A percentile compares a stretch with the other conserved stretches of the same genome.
These are phyloP conservation scores for Hirundichthys speculiger DNA, from an alignment of 2,113 vertebrate species.

Conservation along the genomic window DNA sequence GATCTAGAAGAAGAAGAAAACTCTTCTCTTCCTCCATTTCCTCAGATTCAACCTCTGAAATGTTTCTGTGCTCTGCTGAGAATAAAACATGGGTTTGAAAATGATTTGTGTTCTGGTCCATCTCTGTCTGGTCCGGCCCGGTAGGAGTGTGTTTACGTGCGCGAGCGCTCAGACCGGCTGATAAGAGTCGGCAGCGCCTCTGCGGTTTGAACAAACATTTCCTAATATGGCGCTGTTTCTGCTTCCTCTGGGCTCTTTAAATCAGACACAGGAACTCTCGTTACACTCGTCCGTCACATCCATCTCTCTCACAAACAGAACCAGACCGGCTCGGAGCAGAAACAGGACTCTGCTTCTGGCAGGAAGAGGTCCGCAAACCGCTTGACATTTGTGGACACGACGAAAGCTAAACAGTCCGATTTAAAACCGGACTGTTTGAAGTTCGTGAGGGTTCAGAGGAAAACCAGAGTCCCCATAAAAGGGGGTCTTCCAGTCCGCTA, in stretches of 20 bases:
- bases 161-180: conserved; percentile 36
- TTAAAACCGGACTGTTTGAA: neutral
- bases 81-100: no score
- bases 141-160: neutral
- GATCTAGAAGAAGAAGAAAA: no score
- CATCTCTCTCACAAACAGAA: neutral
- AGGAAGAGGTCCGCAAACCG: neutral
- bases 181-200: conserved; percentile 66
- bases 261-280: conserved; percentile 63
- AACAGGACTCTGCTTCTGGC: neutral
- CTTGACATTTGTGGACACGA: neutral
- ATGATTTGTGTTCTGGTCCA: no score
- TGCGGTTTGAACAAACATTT: conserved; percentile 68
- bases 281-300: conserved; percentile 10
- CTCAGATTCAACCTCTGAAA: no score
- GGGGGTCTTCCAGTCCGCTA: no score
- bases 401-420: neutral
- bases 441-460: no score
- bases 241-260: conserved; percentile 47
- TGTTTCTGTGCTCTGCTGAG: no score
- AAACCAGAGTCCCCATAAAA: no score
- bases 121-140: no score
- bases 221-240: conserved; percentile 70
- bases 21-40: no score
- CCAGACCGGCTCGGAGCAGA: neutral